A percentile compares a stretch with the other conserved stretches of the same genome.
phyloP scores from a whole-genome alignment of 2,113 vertebrate species.

The Camelus dromedarius region DNA sequence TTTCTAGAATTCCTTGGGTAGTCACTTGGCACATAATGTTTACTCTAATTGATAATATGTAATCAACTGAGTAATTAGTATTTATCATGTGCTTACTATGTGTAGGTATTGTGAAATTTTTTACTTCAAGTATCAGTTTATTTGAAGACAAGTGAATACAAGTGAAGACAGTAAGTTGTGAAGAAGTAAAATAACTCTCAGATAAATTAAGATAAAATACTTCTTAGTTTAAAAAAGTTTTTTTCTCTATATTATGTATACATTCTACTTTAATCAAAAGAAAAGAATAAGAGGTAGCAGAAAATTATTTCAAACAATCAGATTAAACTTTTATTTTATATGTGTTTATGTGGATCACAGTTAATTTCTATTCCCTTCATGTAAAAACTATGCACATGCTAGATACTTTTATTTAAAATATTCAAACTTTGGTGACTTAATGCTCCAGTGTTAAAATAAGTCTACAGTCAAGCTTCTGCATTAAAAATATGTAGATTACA shows the following conservation, averaged over 20 bases:
- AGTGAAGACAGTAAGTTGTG: background rate
- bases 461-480: background rate
- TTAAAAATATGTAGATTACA: background rate
- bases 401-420: background rate
- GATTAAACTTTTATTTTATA: constrained; percentile 14
- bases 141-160: background rate
- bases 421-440: background rate
- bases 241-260: background rate
- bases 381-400: background rate
- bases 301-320: constrained; percentile 1
- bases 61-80: background rate
- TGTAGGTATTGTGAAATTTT: background rate
- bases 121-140: background rate
- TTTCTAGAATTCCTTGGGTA: background rate
- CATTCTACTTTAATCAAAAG: background rate
- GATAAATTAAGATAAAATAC: background rate
- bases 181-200: background rate
- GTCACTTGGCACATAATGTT: background rate
- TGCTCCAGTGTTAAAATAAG: background rate
- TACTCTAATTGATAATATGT: background rate
- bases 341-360: background rate
- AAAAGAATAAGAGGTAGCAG: background rate
- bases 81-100: background rate
- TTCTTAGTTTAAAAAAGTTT: background rate
- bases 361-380: background rate